These are phyloP conservation scores for Porites australiensis DNA, from an alignment of 64 coral and sea anemone genomes.

Conservation along the genomic window DNA sequence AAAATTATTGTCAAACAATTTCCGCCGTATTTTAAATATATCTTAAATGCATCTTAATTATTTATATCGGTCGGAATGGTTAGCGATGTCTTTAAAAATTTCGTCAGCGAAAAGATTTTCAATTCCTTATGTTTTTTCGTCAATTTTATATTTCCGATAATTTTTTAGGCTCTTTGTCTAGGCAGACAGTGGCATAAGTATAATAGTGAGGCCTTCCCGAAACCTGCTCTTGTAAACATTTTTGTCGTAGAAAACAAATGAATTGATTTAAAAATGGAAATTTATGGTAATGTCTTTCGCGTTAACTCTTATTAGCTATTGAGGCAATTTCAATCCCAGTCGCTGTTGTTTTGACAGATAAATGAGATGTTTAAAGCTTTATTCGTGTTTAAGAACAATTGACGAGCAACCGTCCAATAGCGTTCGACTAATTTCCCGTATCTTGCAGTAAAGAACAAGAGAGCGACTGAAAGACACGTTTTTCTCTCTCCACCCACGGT, in stretches of 20 bases:
- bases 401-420: slow-evolving; percentile 28
- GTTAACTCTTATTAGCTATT: slow-evolving; percentile 31
- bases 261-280: slow-evolving; percentile 48
- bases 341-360: slow-evolving; percentile 46
- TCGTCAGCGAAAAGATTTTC: no score
- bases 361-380: slow-evolving; percentile 4
- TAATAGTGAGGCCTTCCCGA: background rate
- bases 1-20: no score
- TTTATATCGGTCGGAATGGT: no score
- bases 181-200: background rate
- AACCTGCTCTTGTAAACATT: background rate
- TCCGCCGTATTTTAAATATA: no score
- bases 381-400: slow-evolving; percentile 49
- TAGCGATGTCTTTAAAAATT: no score
- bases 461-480: background rate
- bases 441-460: background rate
- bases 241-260: slow-evolving; percentile 11
- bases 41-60: no score
- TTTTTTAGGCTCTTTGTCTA: no score
- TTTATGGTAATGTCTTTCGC: slow-evolving; percentile 29
- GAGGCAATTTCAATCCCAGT: slow-evolving; percentile 27
- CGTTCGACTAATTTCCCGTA: slow-evolving; percentile 18
- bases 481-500: slow-evolving; percentile 5
- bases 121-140: no score
- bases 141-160: no score